Evolutionary conservation across 1,140 invertebrate species (phyloP), one percentile per base, ranked within the genome.

Genomic region (Drosophila novamexicana): DNA sequence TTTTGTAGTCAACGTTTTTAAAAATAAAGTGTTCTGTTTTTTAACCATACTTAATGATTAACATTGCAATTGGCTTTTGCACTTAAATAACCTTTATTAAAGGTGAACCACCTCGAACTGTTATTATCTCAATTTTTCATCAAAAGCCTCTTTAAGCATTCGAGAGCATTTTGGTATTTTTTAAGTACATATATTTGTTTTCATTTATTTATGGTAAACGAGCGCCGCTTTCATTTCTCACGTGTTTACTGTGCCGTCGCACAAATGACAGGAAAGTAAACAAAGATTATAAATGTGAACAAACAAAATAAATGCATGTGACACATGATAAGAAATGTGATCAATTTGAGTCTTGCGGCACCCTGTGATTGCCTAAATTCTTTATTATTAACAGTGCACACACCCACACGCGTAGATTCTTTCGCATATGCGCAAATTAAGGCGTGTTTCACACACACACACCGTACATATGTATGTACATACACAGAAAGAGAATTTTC

Each of bases 341-440:
- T 67, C 66, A 76, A 54, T 42, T 36, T 54, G 16, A 45, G 9
- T 40, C 34, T 44, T 42, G 29, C 57, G 44, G 56, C 70, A 73
- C 75, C 69, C 75, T 77, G 70, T 77, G 49, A 44, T 18, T 72
- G 54, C 9, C 62, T 37, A 57, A 44, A 22, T 58, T 57, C 49
- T 47, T 58, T 52, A 32, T 53, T 36, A 50, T 39, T 29, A 7
- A 47, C 53, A 57, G 44, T 63, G 42, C 50, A 69, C 57, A 29
- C 57, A 52, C 37, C 7, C 32, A 56, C 49, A 69, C 49, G 16
- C 14, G n/a, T 29, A 40, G 58, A 64, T 14, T 32, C 54, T 32
- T 73, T 58, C 67, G 47, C 37, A 74, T 75, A 58, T 83, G 68
- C 63, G 79, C 74, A 77, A 82, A 81, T 81, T 65, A 69, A 81